phyloP scores from a whole-genome alignment of 2,888 invertebrate species.

The Synergus laeviventris region DNA sequence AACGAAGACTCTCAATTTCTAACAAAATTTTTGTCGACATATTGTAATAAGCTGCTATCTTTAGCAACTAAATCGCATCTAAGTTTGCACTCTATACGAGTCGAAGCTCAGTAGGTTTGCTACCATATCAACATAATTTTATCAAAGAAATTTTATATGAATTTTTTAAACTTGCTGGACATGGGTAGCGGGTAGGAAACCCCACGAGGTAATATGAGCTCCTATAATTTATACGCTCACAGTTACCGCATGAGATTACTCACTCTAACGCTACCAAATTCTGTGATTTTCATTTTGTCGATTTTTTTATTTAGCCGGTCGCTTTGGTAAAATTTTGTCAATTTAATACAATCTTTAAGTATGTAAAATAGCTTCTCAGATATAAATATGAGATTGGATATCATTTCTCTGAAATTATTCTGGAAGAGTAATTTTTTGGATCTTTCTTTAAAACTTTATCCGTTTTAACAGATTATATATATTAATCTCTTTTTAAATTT shows the following conservation, averaged over 20 bases:
- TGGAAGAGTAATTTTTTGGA: not conserved
- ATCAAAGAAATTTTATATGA: constrained; percentile 40
- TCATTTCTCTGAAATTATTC: not conserved
- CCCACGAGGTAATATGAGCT: constrained; percentile 93
- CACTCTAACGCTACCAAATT: constrained; percentile 75
- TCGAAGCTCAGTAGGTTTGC: not conserved
- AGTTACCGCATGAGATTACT: constrained; percentile 99
- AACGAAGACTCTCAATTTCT: not conserved
- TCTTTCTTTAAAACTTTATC: not conserved
- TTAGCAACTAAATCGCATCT: not conserved
- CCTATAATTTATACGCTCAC: constrained; percentile 82
- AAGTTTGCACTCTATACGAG: not conserved
- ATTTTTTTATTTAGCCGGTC: not conserved
- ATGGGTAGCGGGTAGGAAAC: constrained; percentile 83
- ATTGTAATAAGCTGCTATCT: not conserved
- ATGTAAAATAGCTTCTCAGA: not conserved
- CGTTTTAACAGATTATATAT: too few relatives aligned
- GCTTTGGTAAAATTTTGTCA: constrained; percentile 19
- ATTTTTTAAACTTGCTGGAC: constrained; percentile 62
- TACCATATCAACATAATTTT: not conserved
- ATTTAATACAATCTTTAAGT: not conserved
- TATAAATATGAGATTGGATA: not conserved
- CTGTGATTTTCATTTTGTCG: constrained; percentile 48
- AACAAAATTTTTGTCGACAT: not conserved
- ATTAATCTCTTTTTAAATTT: not conserved